Percentiles rank a stretch among this genome's conserved stretches.
Conservation (phyloP, 1,140 invertebrate genomes). For the Drosophila micromelanica region DNA sequence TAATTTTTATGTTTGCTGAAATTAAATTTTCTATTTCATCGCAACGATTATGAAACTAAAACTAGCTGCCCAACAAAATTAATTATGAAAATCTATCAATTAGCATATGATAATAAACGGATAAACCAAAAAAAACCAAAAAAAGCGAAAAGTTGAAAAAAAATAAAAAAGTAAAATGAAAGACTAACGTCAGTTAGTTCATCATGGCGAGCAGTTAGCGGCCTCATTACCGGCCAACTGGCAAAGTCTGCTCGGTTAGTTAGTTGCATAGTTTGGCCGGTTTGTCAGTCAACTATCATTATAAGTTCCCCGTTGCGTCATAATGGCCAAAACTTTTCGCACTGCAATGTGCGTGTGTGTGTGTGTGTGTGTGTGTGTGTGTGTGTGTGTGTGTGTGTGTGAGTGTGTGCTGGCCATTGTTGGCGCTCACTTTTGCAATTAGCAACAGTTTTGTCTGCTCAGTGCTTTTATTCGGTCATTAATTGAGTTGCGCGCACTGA, state of each 20-base stretch:
- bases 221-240: conserved; percentile 61
- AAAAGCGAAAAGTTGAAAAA: background rate
- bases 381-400: conserved; percentile 22
- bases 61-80: conserved; percentile 10
- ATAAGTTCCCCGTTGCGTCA: conserved; percentile 72
- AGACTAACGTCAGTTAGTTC: conserved; percentile 26
- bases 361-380: conserved; percentile 4
- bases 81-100: conserved; percentile 52
- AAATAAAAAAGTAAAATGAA: background rate
- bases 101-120: conserved; percentile 30
- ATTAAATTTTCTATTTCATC: background rate
- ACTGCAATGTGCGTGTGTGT: conserved; percentile 10
- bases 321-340: conserved; percentile 73
- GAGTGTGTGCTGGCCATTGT: conserved; percentile 41
- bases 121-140: background rate
- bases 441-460: conserved; percentile 78
- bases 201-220: conserved; percentile 56
- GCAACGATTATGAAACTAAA: conserved; percentile 2
- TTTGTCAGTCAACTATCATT: conserved; percentile 81
- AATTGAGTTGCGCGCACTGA: conserved; percentile 74
- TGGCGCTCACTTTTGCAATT: conserved; percentile 70
- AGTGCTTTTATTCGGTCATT: conserved; percentile 73
- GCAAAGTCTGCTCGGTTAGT: conserved; percentile 60
- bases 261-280: conserved; percentile 60
- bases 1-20: too few relatives aligned